Evolutionary conservation across 2,797 vertebrate species (phyloP).

Genomic region (Kryptopterus vitreolus): DNA sequence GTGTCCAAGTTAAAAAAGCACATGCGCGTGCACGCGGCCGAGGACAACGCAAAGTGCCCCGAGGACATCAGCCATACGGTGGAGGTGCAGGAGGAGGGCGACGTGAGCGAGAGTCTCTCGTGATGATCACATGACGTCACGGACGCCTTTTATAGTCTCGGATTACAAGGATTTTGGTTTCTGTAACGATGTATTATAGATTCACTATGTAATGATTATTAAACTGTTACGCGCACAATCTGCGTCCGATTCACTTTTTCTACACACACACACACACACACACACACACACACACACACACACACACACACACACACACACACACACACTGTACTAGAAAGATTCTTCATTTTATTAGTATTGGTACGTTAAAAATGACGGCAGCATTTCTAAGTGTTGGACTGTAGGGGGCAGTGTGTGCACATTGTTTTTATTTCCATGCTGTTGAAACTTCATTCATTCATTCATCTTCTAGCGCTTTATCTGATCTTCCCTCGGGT

Average conservation of each 20-base stretch:
- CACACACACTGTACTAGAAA: too few species aligned
- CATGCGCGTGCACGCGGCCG: slow-evolving; percentile 62
- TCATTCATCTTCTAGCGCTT: too few species aligned
- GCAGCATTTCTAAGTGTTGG: too few species aligned
- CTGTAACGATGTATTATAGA: not conserved
- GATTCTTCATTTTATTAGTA: too few species aligned
- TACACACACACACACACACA: not conserved
- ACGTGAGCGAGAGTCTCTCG: not conserved
- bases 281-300: too few species aligned
- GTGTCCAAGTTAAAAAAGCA: slow-evolving; percentile 67
- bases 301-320: too few species aligned
- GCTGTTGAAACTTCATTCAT: too few species aligned
- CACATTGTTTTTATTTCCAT: too few species aligned
- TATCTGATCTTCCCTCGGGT: too few species aligned
- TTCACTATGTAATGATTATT: slow-evolving; percentile 1
- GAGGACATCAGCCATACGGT: slow-evolving; percentile 24
- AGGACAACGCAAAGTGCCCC: slow-evolving; percentile 29
- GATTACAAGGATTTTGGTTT: not conserved
- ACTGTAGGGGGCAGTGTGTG: too few species aligned
- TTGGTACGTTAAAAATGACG: too few species aligned
- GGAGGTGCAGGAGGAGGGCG: slow-evolving; percentile 25
- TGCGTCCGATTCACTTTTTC: not conserved
- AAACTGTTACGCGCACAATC: not conserved
- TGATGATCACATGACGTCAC: not conserved
- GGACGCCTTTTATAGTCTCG: not conserved